These are phyloP conservation scores for Galemys pyrenaicus DNA, from an alignment of 2,113 vertebrate species.

Conservation along the genomic window DNA sequence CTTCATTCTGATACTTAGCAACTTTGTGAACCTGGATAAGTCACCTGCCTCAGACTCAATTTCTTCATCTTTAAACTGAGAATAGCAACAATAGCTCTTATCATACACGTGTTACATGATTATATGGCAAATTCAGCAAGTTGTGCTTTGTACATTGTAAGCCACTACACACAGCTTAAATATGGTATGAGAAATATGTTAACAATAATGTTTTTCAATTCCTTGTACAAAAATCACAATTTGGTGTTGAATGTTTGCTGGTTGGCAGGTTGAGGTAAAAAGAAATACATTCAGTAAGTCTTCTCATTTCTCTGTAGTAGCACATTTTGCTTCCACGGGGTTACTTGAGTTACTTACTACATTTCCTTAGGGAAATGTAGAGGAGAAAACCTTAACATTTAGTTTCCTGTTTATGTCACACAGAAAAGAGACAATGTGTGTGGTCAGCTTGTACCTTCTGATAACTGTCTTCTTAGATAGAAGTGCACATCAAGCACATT, in stretches of 20 bases:
- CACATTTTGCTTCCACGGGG: neutral
- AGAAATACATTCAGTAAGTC: neutral
- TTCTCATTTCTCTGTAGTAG: neutral
- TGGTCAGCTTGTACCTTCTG: neutral
- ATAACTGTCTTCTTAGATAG: neutral
- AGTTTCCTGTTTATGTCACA: neutral
- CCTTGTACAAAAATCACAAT: neutral
- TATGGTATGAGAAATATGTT: slow-evolving; percentile 5
- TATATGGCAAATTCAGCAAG: neutral
- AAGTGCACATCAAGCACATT: neutral
- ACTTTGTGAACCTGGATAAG: neutral
- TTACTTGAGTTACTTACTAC: slow-evolving; percentile 7
- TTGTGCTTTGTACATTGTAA: neutral
- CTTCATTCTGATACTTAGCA: neutral
- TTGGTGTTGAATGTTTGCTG: neutral
- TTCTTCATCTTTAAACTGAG: neutral
- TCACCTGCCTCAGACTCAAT: neutral
- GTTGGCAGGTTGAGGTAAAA: neutral
- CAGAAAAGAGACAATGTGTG: neutral
- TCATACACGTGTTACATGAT: neutral
- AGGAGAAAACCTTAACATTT: neutral
- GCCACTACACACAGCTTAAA: neutral
- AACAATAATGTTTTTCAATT: neutral
- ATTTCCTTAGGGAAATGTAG: neutral
- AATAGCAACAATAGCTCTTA: neutral